Evolutionary conservation across 2,113 vertebrate species (phyloP).

Genomic region (Turdus rufiventris): DNA sequence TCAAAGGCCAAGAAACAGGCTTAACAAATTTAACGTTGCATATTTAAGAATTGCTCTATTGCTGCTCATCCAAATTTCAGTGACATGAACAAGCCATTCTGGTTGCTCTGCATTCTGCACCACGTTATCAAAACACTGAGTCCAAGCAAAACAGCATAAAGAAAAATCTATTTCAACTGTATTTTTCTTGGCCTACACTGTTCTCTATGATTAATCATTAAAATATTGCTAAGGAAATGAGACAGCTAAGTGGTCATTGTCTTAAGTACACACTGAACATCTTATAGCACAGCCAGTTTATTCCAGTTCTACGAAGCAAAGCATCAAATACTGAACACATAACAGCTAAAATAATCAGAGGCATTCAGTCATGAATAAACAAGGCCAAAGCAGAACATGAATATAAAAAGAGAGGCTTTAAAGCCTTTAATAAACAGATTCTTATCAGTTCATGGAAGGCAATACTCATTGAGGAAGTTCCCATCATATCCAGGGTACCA

Average conservation of each 20-base stretch:
- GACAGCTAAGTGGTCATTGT: not conserved
- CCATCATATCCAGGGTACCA: not conserved
- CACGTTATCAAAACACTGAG: not conserved
- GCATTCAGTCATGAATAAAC: not conserved
- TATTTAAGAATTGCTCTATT: not conserved
- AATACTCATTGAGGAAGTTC: not conserved
- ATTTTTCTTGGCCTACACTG: not conserved
- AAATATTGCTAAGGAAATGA: slow-evolving; percentile 18
- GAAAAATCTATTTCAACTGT: not conserved
- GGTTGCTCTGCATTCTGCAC: not conserved
- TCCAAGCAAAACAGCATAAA: not conserved
- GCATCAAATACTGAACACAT: not conserved
- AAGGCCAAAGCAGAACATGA: slow-evolving; percentile 8
- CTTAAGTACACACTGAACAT: not conserved
- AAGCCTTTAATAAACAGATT: slow-evolving; percentile 1
- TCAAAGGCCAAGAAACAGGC: not conserved
- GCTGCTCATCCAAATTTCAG: not conserved
- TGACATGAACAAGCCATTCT: not conserved
- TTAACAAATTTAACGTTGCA: not conserved
- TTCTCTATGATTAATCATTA: not conserved
- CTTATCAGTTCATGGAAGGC: not conserved
- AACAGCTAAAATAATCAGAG: slow-evolving; percentile 30
- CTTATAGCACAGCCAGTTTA: not conserved
- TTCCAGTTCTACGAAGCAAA: slow-evolving; percentile 1
- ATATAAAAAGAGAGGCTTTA: not conserved